A percentile compares a stretch with the other conserved stretches of the same genome.
These are phyloP conservation scores for Cephus spinipes DNA, from an alignment of 2,888 invertebrate species.

Conservation along the genomic window DNA sequence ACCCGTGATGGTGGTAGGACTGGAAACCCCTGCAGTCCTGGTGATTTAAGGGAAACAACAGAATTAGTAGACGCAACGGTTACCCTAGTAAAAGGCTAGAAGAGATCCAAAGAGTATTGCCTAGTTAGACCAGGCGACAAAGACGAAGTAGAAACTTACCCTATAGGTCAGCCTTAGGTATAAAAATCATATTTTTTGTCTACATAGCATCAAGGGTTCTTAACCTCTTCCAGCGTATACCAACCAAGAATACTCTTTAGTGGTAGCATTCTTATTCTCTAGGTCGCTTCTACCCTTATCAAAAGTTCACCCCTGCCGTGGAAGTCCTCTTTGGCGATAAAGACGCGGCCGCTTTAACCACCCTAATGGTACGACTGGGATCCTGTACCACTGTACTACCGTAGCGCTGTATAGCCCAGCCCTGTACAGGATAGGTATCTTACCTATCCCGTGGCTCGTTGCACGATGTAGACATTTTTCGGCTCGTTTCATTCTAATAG, in stretches of 20 bases:
- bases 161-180: background rate
- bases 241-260: background rate
- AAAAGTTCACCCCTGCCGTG: background rate
- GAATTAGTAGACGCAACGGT: constrained; percentile 44
- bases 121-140: background rate
- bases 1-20: constrained; percentile 24
- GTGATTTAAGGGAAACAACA: constrained; percentile 48
- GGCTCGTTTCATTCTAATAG: constrained; percentile 28
- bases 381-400: background rate
- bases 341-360: background rate
- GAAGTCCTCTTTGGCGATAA: background rate
- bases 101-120: background rate
- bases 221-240: background rate
- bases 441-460: background rate
- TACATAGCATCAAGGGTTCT: background rate
- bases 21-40: too few relatives aligned
- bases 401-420: background rate
- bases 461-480: constrained; percentile 25
- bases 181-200: background rate
- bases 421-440: background rate
- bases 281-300: background rate
- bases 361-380: background rate
- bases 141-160: background rate
- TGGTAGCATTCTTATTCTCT: background rate
- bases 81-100: background rate